Conservation (phyloP, 1,140 invertebrate species). For the Formica exsecta region DNA sequence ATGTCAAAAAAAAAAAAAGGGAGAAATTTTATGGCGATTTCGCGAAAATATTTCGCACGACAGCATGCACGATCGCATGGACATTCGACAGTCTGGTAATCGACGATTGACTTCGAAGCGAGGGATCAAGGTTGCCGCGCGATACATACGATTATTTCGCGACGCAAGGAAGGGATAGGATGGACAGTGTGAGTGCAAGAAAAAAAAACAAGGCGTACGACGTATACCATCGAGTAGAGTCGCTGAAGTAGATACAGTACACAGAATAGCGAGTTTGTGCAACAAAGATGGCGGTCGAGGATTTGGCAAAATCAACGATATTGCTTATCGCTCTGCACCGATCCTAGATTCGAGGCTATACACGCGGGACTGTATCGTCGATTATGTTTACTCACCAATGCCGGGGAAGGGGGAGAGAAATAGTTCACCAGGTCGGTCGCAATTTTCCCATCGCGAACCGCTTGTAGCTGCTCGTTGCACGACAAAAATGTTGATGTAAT, state of each 20-base stretch:
- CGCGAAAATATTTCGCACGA: not conserved
- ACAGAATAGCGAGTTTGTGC: slow-evolving; percentile 62
- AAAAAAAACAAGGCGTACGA: not conserved
- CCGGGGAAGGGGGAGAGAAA: not conserved
- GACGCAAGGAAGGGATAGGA: slow-evolving; percentile 8
- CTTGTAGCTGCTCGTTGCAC: slow-evolving; percentile 48
- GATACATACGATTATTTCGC: not conserved
- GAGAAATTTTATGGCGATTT: not conserved
- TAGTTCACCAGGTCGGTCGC: slow-evolving; percentile 16
- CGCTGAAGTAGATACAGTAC: not conserved
- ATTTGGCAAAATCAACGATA: slow-evolving; percentile 72
- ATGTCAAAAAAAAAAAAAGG: not conserved
- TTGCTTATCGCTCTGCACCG: not conserved
- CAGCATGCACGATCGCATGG: not conserved
- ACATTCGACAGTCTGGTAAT: not conserved
- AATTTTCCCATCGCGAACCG: slow-evolving; percentile 55
- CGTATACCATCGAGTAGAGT: slow-evolving; percentile 12
- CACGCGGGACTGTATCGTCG: not conserved
- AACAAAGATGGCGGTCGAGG: slow-evolving; percentile 82
- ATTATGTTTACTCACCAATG: slow-evolving; percentile 12
- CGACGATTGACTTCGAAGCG: not conserved
- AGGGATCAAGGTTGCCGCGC: slow-evolving; percentile 9
- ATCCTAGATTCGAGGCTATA: not conserved
- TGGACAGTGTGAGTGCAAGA: not conserved
- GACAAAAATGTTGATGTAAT: slow-evolving; percentile 79